A percentile compares a stretch with the other conserved stretches of the same genome.
Evolutionary conservation across 2,888 invertebrate genomes (phyloP).

Genomic region (Apoda limacodes): DNA sequence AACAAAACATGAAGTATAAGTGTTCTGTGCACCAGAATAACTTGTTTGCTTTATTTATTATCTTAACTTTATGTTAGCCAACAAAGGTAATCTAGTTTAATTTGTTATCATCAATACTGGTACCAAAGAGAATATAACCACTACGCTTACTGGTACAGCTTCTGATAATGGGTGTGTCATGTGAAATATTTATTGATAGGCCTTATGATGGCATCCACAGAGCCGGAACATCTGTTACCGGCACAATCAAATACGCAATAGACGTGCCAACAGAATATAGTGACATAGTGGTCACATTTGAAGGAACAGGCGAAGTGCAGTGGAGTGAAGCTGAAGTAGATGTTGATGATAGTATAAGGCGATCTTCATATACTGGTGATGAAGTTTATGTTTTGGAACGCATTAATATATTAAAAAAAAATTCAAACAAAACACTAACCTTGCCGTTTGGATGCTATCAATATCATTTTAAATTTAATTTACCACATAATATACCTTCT

Average conservation of each 20-base stretch:
- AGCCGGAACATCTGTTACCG: slow-evolving; percentile 21
- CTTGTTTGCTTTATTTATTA: too few species aligned
- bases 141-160: too few species aligned
- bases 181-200: slow-evolving; percentile 23
- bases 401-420: slow-evolving; percentile 13
- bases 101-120: too few species aligned
- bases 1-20: too few species aligned
- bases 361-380: slow-evolving; percentile 14
- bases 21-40: too few species aligned
- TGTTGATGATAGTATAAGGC: too few species aligned
- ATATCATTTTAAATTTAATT: slow-evolving; percentile 17
- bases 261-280: slow-evolving; percentile 21
- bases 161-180: slow-evolving; percentile 22
- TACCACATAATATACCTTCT: slow-evolving; percentile 23
- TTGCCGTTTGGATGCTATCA: slow-evolving; percentile 14
- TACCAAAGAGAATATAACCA: too few species aligned
- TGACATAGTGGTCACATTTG: slow-evolving; percentile 20
- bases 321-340: slow-evolving; percentile 5
- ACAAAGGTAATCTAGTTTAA: too few species aligned
- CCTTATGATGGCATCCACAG: slow-evolving; percentile 17
- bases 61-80: too few species aligned
- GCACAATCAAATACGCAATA: slow-evolving; percentile 23
- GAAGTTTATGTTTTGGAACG: slow-evolving; percentile 19
- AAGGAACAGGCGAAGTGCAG: slow-evolving; percentile 21
- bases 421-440: neutral